A percentile compares a stretch with the other conserved stretches of the same genome.
phyloP scores from a whole-genome alignment of 2,888 invertebrate species.

The Polydrusus tereticollis region DNA sequence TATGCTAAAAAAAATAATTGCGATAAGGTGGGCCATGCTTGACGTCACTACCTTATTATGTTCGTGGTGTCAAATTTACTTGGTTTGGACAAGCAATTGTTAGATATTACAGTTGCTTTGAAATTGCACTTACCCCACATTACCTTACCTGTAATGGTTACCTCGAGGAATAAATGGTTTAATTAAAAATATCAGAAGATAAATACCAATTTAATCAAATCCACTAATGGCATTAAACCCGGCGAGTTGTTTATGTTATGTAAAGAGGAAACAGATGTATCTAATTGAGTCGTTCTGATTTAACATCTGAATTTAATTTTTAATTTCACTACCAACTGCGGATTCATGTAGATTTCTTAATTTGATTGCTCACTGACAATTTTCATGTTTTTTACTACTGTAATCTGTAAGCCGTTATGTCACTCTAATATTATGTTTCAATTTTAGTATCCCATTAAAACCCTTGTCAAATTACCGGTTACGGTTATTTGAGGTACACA shows the following conservation, averaged over 20 bases:
- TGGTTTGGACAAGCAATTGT: no score
- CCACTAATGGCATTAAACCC: not conserved
- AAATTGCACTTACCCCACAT: no score
- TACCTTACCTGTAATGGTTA: no score
- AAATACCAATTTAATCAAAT: not conserved
- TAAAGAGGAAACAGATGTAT: not conserved
- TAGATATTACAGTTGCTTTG: no score
- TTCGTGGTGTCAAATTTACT: no score
- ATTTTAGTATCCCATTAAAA: not conserved
- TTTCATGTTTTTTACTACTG: not conserved
- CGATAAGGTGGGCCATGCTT: no score
- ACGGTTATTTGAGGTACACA: not conserved
- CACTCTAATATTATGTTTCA: not conserved
- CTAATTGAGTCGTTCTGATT: conserved; percentile 6
- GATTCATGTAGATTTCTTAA: conserved; percentile 13
- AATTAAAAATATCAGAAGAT: no score
- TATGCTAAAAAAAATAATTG: no score
- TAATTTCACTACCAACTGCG: not conserved
- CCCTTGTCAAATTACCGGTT: not conserved
- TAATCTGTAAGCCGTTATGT: not conserved
- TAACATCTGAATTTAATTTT: conserved; percentile 3
- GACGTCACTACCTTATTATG: no score
- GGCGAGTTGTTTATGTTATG: not conserved
- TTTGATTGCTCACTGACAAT: not conserved
- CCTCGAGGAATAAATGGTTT: no score